These are phyloP conservation scores for Thumatha senex DNA, from an alignment of 2,888 invertebrate genomes.

Conservation along the genomic window DNA sequence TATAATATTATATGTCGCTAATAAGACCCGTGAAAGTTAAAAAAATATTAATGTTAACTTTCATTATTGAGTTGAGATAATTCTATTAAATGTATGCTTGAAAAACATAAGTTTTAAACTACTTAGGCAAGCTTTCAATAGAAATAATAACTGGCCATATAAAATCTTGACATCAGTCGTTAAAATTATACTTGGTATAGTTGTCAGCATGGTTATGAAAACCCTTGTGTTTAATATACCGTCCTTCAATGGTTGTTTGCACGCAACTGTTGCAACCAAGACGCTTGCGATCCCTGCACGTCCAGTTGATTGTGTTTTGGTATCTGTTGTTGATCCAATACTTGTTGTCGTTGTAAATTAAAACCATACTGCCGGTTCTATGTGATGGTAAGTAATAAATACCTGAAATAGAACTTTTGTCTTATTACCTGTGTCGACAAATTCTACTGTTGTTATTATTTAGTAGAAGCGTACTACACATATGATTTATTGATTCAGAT, in stretches of 20 bases:
- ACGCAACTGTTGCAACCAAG: slow-evolving; percentile 75
- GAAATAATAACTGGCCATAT: slow-evolving; percentile 44
- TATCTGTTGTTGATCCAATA: slow-evolving; percentile 80
- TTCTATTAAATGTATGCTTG: background rate
- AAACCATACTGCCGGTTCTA: slow-evolving; percentile 77
- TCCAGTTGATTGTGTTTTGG: slow-evolving; percentile 79
- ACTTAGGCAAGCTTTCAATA: slow-evolving; percentile 31
- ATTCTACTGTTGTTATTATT: background rate
- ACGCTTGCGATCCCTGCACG: slow-evolving; percentile 72
- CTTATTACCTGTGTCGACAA: slow-evolving; percentile 33
- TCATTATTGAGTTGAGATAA: too few species aligned
- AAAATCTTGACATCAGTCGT: slow-evolving; percentile 61
- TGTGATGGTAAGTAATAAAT: slow-evolving; percentile 77
- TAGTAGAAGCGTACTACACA: background rate
- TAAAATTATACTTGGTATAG: slow-evolving; percentile 77
- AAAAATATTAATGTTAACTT: too few species aligned
- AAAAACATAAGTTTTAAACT: background rate
- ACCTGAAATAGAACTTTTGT: slow-evolving; percentile 52
- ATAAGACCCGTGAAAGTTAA: too few species aligned
- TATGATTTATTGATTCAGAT: background rate
- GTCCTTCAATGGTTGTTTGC: slow-evolving; percentile 72
- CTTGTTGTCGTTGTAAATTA: slow-evolving; percentile 78
- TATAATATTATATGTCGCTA: too few species aligned
- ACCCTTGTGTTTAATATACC: slow-evolving; percentile 75
- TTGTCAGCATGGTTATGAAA: slow-evolving; percentile 76